A percentile compares a stretch with the other conserved stretches of the same genome.
Evolutionary conservation across 2,113 vertebrate genomes (phyloP).

Genomic region (Hypocryptadius cinnamomeus): DNA sequence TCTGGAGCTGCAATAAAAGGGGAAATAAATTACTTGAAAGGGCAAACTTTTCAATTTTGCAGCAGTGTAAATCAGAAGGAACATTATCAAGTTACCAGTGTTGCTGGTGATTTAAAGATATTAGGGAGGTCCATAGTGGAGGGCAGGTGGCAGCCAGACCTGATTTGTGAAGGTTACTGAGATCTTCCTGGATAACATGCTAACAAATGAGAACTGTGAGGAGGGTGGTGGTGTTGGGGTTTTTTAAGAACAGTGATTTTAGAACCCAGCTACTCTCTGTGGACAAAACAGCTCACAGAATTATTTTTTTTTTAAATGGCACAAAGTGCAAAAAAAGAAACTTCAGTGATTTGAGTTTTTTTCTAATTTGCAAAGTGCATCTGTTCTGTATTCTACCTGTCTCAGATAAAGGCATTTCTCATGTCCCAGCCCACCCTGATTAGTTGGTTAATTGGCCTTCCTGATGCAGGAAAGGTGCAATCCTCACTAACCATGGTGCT

Average conservation of each 20-base stretch:
- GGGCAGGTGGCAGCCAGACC: neutral
- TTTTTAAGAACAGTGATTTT: neutral
- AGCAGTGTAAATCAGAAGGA: neutral
- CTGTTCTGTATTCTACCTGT: neutral
- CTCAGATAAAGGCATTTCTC: neutral
- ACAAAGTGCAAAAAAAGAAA: neutral
- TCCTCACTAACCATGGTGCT: neutral
- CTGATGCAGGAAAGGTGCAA: neutral
- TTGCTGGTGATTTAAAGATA: neutral
- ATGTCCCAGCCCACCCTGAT: neutral
- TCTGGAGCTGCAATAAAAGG: neutral
- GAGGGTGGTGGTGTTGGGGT: accelerated
- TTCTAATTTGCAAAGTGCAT: neutral
- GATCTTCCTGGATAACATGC: neutral
- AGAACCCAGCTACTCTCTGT: neutral
- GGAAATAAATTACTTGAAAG: neutral
- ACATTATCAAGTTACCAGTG: neutral
- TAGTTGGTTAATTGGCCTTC: neutral
- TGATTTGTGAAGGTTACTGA: neutral
- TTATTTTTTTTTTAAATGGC: neutral
- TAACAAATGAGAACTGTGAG: neutral
- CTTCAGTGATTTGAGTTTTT: neutral
- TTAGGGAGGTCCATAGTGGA: neutral
- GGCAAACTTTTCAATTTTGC: neutral
- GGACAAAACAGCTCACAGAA: neutral